Evolutionary conservation across 2,797 vertebrate species (phyloP), one percentile per base, ranked within the genome.

Genomic region (Paramormyrops hopkinsi): DNA sequence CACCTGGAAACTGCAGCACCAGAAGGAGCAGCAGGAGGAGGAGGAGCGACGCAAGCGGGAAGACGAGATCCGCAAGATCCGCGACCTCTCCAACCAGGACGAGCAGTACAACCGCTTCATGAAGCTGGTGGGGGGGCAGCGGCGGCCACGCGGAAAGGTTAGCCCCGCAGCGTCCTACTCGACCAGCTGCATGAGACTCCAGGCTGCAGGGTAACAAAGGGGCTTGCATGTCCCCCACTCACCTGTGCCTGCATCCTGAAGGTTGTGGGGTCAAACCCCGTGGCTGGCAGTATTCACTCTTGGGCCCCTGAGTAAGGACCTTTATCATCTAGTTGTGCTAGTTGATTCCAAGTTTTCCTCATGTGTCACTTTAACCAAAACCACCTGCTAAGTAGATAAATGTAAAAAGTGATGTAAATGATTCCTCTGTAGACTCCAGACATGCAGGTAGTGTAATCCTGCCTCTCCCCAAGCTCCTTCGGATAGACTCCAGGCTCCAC

Each of bases 21-120:
- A 96, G 51, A 96, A 96, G 88, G 96, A 97, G 6, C 96, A 96
- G 62, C 95, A 96, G 22, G 97, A 97, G 12, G 98, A 99, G 88
- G 98, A 99, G 86, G 98, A 99, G 69, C 96, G 98, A 11, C 96
- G 97, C 90, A 98, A 98, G 91, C 95, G 98, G 29, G 98, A 99
- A 93, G 98, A 99, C 4, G 98, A 99, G 93, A 99, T 99, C 89
- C 95, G 98, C 37, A 96, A 97, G 89, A 99, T 99, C 91, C 93
- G 98, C 0, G 98, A 99, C 90, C 97, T 99, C 37, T 99, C 98
- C 92, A 99, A 99, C 93, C 98, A 99, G 93, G 98, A 99, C 90
- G 98, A 99, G 90, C 98, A 99, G 90, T 99, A 99, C 92, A 99
- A 99, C 95, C 96, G 98, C 86, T 99, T 99, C 92, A 99, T 99